Evolutionary conservation across 2,113 vertebrate genomes (phyloP).

Genomic region (Neoarius graeffei): DNA sequence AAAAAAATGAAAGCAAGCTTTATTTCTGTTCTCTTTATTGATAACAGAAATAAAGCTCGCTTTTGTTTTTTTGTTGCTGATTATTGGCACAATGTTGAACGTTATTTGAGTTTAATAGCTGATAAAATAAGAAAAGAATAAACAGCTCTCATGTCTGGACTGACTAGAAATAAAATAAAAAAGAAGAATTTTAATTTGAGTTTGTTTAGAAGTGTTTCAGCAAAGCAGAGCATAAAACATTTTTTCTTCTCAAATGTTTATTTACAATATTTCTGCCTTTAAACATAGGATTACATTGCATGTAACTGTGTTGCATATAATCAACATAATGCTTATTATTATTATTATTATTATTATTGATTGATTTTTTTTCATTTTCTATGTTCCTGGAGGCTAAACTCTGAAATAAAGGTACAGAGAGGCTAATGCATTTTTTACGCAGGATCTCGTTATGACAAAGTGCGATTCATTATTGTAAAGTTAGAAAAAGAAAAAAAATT

Average conservation of each 20-base stretch:
- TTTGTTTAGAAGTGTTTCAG: constrained; percentile 44
- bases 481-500: constrained; percentile 63
- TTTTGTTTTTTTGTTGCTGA: not conserved
- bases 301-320: constrained; percentile 67
- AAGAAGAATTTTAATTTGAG: not conserved
- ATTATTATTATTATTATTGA: not conserved
- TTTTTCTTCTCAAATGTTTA: constrained; percentile 59
- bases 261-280: constrained; percentile 71
- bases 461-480: constrained; percentile 76
- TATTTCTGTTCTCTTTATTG: no score
- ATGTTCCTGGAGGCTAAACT: constrained; percentile 57
- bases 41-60: not conserved
- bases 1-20: no score
- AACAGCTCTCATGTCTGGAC: not conserved
- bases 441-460: constrained; percentile 74
- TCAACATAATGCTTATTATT: constrained; percentile 61
- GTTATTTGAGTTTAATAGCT: not conserved
- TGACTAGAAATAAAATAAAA: not conserved
- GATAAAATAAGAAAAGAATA: not conserved
- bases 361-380: constrained; percentile 49
- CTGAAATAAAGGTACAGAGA: constrained; percentile 60
- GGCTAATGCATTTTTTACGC: constrained; percentile 66
- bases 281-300: constrained; percentile 64
- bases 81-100: not conserved
- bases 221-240: constrained; percentile 62